Evolutionary conservation across 2,888 invertebrate genomes (phyloP).

Genomic region (Dolomedes plantarius): DNA sequence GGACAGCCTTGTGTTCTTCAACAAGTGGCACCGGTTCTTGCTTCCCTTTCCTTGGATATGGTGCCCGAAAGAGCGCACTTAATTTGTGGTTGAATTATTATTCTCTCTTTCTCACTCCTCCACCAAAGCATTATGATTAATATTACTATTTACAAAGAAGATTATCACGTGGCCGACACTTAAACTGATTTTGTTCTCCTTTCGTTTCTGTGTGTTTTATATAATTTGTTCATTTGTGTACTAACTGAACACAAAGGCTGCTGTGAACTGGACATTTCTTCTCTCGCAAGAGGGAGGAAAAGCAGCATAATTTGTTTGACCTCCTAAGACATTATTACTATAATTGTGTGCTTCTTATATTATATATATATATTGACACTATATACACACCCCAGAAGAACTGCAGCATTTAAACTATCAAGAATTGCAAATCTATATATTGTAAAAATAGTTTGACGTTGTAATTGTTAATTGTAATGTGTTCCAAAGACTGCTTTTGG

Average conservation of each 20-base stretch:
- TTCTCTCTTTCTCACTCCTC: slow-evolving; percentile 44
- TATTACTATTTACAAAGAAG: slow-evolving; percentile 34
- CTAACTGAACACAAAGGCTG: slow-evolving; percentile 39
- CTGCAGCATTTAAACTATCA: slow-evolving; percentile 68
- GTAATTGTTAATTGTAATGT: slow-evolving; percentile 68
- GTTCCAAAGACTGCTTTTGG: slow-evolving; percentile 58
- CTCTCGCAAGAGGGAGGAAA: not conserved
- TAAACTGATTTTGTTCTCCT: slow-evolving; percentile 16
- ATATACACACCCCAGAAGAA: slow-evolving; percentile 62
- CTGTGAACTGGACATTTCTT: slow-evolving; percentile 31
- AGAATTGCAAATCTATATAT: slow-evolving; percentile 70
- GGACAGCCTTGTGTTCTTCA: slow-evolving; percentile 70
- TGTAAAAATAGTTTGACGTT: slow-evolving; percentile 68
- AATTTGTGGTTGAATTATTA: slow-evolving; percentile 61
- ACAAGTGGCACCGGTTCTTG: slow-evolving; percentile 69
- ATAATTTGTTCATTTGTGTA: slow-evolving; percentile 34
- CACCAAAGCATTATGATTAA: slow-evolving; percentile 53
- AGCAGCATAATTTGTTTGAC: slow-evolving; percentile 48
- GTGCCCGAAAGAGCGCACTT: slow-evolving; percentile 66
- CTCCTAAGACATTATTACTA: slow-evolving; percentile 61
- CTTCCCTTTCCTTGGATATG: slow-evolving; percentile 70
- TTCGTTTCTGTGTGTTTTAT: slow-evolving; percentile 45
- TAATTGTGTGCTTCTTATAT: slow-evolving; percentile 66
- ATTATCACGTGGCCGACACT: slow-evolving; percentile 40
- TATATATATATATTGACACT: slow-evolving; percentile 61